Evolutionary conservation across 2,888 invertebrate species (phyloP), one percentile per base, ranked within the genome.

Genomic region (Acanthosepion esculentum): DNA sequence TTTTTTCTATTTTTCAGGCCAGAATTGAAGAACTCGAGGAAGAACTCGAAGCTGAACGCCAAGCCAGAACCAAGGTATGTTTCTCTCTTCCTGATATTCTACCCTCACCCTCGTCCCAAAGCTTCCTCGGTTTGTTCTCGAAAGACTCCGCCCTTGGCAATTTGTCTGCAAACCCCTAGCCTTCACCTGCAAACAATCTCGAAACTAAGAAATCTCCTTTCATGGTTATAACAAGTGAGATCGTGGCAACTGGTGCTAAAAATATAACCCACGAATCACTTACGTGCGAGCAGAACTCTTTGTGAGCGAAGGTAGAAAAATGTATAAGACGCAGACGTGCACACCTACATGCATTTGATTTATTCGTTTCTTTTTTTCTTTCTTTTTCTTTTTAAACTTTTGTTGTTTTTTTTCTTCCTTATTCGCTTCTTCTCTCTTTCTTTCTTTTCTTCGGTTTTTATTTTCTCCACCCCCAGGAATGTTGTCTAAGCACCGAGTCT

Each of bases 11-110:
- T 92, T 95, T 95, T 91, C 95, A 97, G 97, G 99, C 97, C 98
- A 97, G 99, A 97, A 99, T 99, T 98, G 99, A 99, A 98, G 99
- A 99, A 98, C 98, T 99, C 97, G 99, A 99, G 98, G 99, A 99
- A 97, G 99, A 99, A 98, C 98, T 99, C 96, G 99, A 99, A 98
- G 99, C 99, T 96, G 99, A 99, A 98, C 98, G 99, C 98, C 99
- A 99, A 98, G 99, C 99, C 96, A 98, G 99, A 97, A 98, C 99
- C 97, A 99, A 99, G 98, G 98, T 96, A 94, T 95, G 96, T 94
- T 48, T 41, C 6, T 59, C 41, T 53, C 48, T 92, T 3, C 29
- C 48, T 92, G n/a, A 26, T 48, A 26, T 48, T 10, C 91, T 26
- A 20, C 92, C n/a, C 92, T 41, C 48, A 23, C 1, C 10, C 92